A percentile compares a stretch with the other conserved stretches of the same genome.
Evolutionary conservation across 2,113 vertebrate genomes (phyloP).

Genomic region (Tupaia tana): DNA sequence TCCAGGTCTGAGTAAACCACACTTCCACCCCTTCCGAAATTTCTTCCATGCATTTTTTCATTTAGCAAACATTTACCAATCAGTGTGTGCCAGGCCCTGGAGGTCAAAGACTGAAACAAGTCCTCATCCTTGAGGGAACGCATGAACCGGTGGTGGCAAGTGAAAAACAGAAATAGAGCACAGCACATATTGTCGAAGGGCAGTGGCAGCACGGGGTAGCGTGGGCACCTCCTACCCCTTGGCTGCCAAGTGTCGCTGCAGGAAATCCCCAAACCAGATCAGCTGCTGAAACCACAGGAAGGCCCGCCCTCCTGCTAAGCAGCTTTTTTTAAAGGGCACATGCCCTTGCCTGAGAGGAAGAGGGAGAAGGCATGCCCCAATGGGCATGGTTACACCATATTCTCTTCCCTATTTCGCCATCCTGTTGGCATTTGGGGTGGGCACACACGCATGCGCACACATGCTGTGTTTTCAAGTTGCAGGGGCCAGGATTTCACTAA

Average conservation of each 20-base stretch:
- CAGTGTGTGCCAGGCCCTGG: not conserved
- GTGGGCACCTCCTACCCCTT: not conserved
- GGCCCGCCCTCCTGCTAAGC: not conserved
- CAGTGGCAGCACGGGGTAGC: not conserved
- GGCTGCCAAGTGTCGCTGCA: slow-evolving; percentile 3
- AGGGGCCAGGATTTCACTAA: no score
- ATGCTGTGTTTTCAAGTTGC: no score
- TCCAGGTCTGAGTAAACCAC: not conserved
- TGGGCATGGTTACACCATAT: no score
- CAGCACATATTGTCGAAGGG: not conserved
- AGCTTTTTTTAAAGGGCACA: not conserved
- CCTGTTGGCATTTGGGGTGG: no score
- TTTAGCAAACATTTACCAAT: slow-evolving; percentile 14
- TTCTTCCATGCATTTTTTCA: not conserved
- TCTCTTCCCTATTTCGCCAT: no score
- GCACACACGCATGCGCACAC: no score
- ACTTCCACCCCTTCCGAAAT: not conserved
- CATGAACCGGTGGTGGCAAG: not conserved
- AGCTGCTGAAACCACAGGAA: not conserved
- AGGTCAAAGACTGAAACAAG: not conserved
- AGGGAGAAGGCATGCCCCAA: no score
- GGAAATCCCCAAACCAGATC: slow-evolving; percentile 33
- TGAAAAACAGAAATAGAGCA: slow-evolving; percentile 10
- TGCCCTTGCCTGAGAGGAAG: no score
- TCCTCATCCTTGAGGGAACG: not conserved